Evolutionary conservation across 2,888 invertebrate species (phyloP), one percentile per base, ranked within the genome.

Genomic region (Flexamia atlantica): DNA sequence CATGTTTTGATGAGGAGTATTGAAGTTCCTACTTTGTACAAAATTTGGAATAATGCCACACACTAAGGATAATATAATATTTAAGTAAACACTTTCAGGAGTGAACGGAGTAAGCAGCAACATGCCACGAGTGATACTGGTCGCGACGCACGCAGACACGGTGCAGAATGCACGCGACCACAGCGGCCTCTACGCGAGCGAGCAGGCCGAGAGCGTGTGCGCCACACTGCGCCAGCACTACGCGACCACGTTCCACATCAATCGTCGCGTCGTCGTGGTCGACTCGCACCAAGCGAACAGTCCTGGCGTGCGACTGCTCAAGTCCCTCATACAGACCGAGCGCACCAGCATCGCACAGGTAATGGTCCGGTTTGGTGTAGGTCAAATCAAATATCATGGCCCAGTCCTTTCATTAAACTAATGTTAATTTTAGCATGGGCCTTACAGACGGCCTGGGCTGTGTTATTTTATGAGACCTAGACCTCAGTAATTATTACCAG

Each of bases 131-230:
- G 91, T 94, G n/a, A 89, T 93, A 12, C 89, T 95, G 57, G 91
- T 94, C 2, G 94, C 93, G 5, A 94, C 94, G 0, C 94, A 94
- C 88, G 93, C 93, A 1, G 94, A 94, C 87, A 89, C 90, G 20
- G 91, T 91, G 0, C 88, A 91, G 70, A 92, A 92, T 68, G 90
- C 90, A 12, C 91, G 91, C 87, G 92, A 91, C 74, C 90, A 91
- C 72, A 90, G 91, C 80, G 94, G 94, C 28, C 93, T 93, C 87
- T 93, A 92, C 89, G 89, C 91, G n/a, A 92, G 92, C 87, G 91
- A 92, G 5, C 92, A 93, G 86, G 92, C 92, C 17, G 92, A 92
- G 85, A 91, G 90, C 85, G 89, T 91, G 64, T 89, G 93, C 74
- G 90, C 91, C 84, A 89, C 89, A 88, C 90, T 89, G 86, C 89